These are phyloP conservation scores for Drosophila arawakana DNA, from an alignment of 1,140 invertebrate species.

Conservation along the genomic window DNA sequence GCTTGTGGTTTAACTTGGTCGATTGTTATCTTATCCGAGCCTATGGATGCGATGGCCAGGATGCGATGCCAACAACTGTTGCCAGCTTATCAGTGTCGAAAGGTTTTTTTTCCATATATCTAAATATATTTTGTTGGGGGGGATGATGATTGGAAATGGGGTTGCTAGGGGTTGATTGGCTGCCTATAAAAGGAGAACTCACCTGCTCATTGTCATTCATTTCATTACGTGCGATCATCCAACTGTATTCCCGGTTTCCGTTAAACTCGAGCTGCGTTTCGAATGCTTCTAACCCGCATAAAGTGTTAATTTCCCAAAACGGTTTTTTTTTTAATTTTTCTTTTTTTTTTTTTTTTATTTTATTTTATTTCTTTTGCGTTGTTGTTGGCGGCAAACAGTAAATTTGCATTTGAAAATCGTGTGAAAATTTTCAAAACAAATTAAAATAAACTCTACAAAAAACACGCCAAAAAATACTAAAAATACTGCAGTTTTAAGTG, in stretches of 20 bases:
- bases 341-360: conserved; percentile 8
- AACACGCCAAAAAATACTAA: no score
- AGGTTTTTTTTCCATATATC: conserved; percentile 1
- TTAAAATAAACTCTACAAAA: no score
- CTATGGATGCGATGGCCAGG: conserved; percentile 50
- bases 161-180: conserved; percentile 15
- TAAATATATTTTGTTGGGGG: not conserved
- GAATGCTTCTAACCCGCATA: conserved; percentile 55
- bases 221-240: conserved; percentile 58
- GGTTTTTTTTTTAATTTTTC: conserved; percentile 18
- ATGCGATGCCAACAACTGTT: conserved; percentile 32
- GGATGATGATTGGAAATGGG: not conserved
- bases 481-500: conserved; percentile 48
- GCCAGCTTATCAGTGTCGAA: conserved; percentile 21
- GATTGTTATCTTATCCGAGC: conserved; percentile 70
- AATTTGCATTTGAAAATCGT: conserved; percentile 76
- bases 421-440: conserved; percentile 61
- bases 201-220: conserved; percentile 74
- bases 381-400: conserved; percentile 31
- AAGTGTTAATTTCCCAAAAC: conserved; percentile 63
- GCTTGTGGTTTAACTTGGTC: conserved; percentile 38
- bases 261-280: conserved; percentile 8
- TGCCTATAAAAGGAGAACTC: conserved; percentile 68
- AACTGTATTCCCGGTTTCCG: conserved; percentile 7
- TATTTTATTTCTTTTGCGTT: conserved; percentile 1